A percentile compares a stretch with the other conserved stretches of the same genome.
Conservation (phyloP, 2,797 vertebrate species). For the Cyclopterus lumpus region DNA sequence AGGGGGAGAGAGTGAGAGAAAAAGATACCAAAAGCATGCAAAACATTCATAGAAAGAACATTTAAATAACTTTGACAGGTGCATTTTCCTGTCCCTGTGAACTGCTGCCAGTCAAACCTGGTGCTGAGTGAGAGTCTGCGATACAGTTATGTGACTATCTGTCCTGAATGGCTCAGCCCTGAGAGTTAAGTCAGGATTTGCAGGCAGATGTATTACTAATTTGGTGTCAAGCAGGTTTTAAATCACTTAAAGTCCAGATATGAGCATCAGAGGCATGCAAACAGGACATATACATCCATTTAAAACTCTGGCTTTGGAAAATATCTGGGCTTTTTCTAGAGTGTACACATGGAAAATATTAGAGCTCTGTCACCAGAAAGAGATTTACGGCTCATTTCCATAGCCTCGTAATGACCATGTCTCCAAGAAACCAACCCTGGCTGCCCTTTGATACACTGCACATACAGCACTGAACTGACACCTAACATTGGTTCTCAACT, state of each 20-base stretch:
- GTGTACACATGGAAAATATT: slow-evolving; percentile 81
- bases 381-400: slow-evolving; percentile 80
- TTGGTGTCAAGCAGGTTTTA: slow-evolving; percentile 73
- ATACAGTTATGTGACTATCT: slow-evolving; percentile 29
- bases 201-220: slow-evolving; percentile 61
- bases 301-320: slow-evolving; percentile 55
- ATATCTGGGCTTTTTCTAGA: slow-evolving; percentile 58
- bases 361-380: slow-evolving; percentile 80
- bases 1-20: slow-evolving; percentile 32
- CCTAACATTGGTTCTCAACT: slow-evolving; percentile 20
- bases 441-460: slow-evolving; percentile 66
- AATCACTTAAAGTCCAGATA: slow-evolving; percentile 64
- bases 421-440: slow-evolving; percentile 67
- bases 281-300: slow-evolving; percentile 45
- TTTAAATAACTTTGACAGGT: slow-evolving; percentile 70
- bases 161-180: slow-evolving; percentile 28
- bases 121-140: slow-evolving; percentile 24
- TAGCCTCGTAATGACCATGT: slow-evolving; percentile 82
- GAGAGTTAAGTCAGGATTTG: slow-evolving; percentile 43
- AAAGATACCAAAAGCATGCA: slow-evolving; percentile 41
- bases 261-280: slow-evolving; percentile 45
- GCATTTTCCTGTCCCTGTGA: slow-evolving; percentile 63
- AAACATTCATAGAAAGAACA: slow-evolving; percentile 62
- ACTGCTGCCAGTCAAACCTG: slow-evolving; percentile 49
- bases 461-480: slow-evolving; percentile 36